Conservation (phyloP, 2,797 vertebrate genomes). For the Scleropages formosus region DNA sequence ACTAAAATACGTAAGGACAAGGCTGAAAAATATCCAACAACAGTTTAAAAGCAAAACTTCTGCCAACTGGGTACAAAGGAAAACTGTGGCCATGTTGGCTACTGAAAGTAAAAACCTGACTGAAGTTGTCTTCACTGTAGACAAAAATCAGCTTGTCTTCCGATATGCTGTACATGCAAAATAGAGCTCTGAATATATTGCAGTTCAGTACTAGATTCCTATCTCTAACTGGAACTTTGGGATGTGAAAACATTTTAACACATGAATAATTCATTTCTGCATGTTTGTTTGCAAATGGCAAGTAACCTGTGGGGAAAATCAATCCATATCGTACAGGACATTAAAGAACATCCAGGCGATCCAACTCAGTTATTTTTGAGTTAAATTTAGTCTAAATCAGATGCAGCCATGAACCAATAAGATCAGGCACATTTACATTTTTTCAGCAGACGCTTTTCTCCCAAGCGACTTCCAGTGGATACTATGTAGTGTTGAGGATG, state of each 20-base stretch:
- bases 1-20: too few species aligned
- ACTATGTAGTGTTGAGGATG: too few species aligned
- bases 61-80: too few species aligned
- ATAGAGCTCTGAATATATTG: conserved; percentile 12
- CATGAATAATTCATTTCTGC: conserved; percentile 5
- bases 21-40: too few species aligned
- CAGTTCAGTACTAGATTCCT: conserved; percentile 14
- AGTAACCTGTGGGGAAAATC: neutral
- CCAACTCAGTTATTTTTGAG: too few species aligned
- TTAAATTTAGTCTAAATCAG: neutral
- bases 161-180: neutral
- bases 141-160: neutral
- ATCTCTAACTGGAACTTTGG: conserved; percentile 22
- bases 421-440: neutral
- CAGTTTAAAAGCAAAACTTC: too few species aligned
- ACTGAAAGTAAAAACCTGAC: neutral
- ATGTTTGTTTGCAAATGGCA: conserved; percentile 16
- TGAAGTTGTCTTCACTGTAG: neutral
- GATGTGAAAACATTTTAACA: neutral
- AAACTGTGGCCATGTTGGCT: too few species aligned
- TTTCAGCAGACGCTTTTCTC: too few species aligned
- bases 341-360: neutral
- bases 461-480: too few species aligned
- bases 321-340: neutral
- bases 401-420: neutral